Conservation (phyloP, 2,113 vertebrate genomes). For the Chloropsis hardwickii region DNA sequence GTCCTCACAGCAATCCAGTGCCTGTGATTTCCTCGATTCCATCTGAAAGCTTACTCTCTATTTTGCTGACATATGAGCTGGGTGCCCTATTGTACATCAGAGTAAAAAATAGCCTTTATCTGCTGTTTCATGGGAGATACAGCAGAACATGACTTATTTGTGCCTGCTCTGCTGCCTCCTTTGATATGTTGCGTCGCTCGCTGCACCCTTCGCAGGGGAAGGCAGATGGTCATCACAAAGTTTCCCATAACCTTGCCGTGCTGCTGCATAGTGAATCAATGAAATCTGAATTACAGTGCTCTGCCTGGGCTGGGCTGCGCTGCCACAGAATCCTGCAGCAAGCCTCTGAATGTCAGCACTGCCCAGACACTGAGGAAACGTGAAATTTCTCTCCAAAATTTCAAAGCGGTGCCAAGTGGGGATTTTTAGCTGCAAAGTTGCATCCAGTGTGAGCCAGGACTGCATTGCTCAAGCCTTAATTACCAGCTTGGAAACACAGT, state of each 20-base stretch:
- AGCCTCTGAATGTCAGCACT: slow-evolving; percentile 16
- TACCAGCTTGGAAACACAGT: neutral
- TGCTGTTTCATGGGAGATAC: slow-evolving; percentile 18
- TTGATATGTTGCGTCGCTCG: neutral
- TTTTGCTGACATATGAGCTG: slow-evolving; percentile 39
- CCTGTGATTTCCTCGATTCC: neutral
- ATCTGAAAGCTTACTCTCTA: neutral
- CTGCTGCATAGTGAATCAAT: slow-evolving; percentile 29
- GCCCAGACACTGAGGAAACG: neutral
- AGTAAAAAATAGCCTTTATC: slow-evolving; percentile 40
- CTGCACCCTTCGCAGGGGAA: neutral
- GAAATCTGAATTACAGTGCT: slow-evolving; percentile 24
- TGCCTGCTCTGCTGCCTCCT: slow-evolving; percentile 9
- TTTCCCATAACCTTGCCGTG: slow-evolving; percentile 34
- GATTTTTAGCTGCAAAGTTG: neutral
- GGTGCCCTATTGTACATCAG: slow-evolving; percentile 13
- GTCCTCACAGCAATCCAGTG: neutral
- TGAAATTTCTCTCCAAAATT: neutral
- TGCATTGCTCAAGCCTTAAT: neutral
- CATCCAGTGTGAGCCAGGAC: neutral
- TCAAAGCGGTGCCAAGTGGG: neutral
- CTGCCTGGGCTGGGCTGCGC: neutral
- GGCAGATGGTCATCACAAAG: slow-evolving; percentile 28
- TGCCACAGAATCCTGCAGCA: slow-evolving; percentile 9
- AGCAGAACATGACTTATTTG: slow-evolving; percentile 24